phyloP scores from a whole-genome alignment of 2,888 invertebrate genomes.

The Tetrapedia diversipes region DNA sequence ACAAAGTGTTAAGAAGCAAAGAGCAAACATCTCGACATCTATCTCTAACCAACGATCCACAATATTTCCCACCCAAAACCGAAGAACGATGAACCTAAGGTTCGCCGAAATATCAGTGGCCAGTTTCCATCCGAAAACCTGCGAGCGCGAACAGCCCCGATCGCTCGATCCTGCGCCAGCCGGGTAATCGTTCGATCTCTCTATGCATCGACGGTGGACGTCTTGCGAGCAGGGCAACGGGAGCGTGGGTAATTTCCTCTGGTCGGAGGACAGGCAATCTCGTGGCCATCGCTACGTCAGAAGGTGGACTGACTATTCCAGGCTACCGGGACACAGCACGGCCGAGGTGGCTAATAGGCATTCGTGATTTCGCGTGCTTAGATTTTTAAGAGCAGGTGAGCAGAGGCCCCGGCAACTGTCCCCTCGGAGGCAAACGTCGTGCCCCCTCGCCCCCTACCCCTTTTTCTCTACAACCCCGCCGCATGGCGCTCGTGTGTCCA shows the following conservation, averaged over 20 bases:
- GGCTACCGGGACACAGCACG: conserved; percentile 36
- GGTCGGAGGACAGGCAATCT: conserved; percentile 29
- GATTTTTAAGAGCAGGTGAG: conserved; percentile 77
- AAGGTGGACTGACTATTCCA: conserved; percentile 20
- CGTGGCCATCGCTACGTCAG: conserved; percentile 32
- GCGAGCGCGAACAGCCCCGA: not conserved
- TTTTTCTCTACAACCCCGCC: conserved; percentile 49
- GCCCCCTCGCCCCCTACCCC: conserved; percentile 23
- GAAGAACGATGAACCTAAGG: not conserved
- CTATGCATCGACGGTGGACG: not conserved
- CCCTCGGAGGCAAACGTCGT: conserved; percentile 75
- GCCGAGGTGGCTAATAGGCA: conserved; percentile 69
- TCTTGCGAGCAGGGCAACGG: not conserved
- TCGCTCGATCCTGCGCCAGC: not conserved
- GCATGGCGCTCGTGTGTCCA: conserved; percentile 6
- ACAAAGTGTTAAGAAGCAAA: too few species aligned
- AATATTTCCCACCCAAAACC: too few species aligned
- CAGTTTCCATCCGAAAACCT: not conserved
- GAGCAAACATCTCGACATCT: too few species aligned
- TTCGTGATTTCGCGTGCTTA: conserved; percentile 79
- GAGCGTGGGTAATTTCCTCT: conserved; percentile 25
- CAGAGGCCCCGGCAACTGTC: conserved; percentile 70
- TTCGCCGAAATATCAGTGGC: not conserved
- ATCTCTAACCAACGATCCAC: too few species aligned
- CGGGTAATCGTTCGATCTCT: conserved; percentile 7